A percentile compares a stretch with the other conserved stretches of the same genome.
Evolutionary conservation across 2,113 vertebrate genomes (phyloP).

Genomic region (Microtus richardsoni): DNA sequence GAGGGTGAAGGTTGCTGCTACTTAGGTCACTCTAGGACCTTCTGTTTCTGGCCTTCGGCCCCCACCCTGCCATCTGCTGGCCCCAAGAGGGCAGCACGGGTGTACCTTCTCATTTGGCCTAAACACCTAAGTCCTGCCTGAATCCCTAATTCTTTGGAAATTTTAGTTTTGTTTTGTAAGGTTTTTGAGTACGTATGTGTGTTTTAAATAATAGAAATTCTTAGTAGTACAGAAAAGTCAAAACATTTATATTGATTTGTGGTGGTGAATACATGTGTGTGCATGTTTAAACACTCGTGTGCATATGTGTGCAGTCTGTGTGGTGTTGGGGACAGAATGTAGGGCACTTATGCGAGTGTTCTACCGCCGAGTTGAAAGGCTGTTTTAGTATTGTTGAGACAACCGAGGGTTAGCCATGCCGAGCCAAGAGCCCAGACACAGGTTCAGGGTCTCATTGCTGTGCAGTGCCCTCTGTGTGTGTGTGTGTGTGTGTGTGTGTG

Average conservation of each 20-base stretch:
- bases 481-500: not conserved
- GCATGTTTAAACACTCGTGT: not conserved
- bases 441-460: not conserved
- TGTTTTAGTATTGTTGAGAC: not conserved
- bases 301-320: not conserved
- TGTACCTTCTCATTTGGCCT: not conserved
- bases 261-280: not conserved
- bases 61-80: slow-evolving; percentile 36
- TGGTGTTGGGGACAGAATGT: not conserved
- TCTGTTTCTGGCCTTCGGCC: slow-evolving; percentile 21
- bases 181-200: not conserved
- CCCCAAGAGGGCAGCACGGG: slow-evolving; percentile 68
- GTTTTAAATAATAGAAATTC: not conserved
- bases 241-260: not conserved
- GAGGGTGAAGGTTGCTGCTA: not conserved
- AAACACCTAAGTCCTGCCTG: not conserved
- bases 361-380: not conserved
- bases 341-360: too few relatives aligned
- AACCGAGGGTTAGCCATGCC: not conserved
- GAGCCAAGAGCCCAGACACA: not conserved
- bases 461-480: too few relatives aligned
- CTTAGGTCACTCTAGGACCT: not conserved
- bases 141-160: not conserved
- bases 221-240: not conserved
- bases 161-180: slow-evolving; percentile 33